Evolutionary conservation across 2,888 invertebrate genomes (phyloP).

Genomic region (Drosophila subquinaria): DNA sequence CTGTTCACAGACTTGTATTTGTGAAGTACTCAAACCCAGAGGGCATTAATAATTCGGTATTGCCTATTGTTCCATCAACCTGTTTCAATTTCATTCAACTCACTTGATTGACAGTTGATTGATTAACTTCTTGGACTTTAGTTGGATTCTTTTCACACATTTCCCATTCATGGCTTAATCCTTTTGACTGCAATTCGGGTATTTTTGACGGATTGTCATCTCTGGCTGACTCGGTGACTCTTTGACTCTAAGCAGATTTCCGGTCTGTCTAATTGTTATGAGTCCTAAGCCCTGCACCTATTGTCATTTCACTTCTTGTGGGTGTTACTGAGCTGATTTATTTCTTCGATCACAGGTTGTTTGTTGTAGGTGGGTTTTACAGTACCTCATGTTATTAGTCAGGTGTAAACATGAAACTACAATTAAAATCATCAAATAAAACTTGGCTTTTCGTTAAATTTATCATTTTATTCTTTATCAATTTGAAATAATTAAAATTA

Average conservation of each 20-base stretch:
- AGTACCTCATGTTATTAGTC: constrained; percentile 11
- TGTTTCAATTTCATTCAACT: constrained; percentile 71
- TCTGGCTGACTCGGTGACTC: constrained; percentile 44
- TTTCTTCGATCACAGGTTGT: constrained; percentile 21
- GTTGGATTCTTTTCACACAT: constrained; percentile 72
- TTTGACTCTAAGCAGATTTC: constrained; percentile 70
- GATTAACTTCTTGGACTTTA: constrained; percentile 65
- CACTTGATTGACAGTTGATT: constrained; percentile 78
- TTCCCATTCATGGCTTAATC: constrained; percentile 70
- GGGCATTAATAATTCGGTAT: constrained; percentile 67
- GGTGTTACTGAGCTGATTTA: constrained; percentile 54
- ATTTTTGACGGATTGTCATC: constrained; percentile 73
- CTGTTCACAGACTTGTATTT: not conserved
- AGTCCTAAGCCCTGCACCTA: constrained; percentile 46
- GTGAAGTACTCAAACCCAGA: constrained; percentile 32
- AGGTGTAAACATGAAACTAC: not conserved
- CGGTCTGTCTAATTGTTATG: constrained; percentile 68
- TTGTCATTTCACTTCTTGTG: constrained; percentile 54
- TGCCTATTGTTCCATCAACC: constrained; percentile 66
- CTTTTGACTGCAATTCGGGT: constrained; percentile 68
- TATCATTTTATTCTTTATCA: constrained; percentile 74
- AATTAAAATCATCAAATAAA: not conserved
- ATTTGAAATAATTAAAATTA: constrained; percentile 80
- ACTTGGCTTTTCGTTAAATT: constrained; percentile 35
- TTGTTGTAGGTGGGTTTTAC: constrained; percentile 20